These are phyloP conservation scores for Ochropleura leucogaster DNA, from an alignment of 2,888 invertebrate species.

Conservation along the genomic window DNA sequence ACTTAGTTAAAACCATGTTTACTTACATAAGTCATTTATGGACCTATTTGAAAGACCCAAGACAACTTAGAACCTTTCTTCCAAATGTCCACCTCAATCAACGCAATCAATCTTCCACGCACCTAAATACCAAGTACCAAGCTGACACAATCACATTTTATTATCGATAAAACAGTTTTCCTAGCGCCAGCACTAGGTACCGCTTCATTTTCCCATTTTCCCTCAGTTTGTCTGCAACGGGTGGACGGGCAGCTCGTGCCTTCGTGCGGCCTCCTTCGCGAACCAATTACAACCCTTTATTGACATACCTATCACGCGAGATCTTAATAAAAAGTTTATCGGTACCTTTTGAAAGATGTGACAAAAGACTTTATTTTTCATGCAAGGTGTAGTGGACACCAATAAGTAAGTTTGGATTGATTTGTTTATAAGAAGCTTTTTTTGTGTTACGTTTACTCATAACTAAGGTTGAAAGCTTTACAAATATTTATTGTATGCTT, in stretches of 20 bases:
- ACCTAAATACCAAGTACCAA: conserved; percentile 21
- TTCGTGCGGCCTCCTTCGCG: conserved; percentile 24
- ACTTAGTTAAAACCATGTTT: neutral
- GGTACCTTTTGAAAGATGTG: conserved; percentile 57
- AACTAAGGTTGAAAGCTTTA: conserved; percentile 30
- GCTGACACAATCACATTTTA: conserved; percentile 27
- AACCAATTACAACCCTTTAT: conserved; percentile 53
- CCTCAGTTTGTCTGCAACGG: conserved; percentile 78
- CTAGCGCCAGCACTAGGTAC: conserved; percentile 73
- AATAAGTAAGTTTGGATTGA: conserved; percentile 51
- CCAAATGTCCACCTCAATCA: conserved; percentile 5
- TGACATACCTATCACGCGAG: conserved; percentile 62
- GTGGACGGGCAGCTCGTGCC: conserved; percentile 64
- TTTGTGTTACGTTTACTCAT: conserved; percentile 19
- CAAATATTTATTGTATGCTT: conserved; percentile 17
- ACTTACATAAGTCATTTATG: neutral
- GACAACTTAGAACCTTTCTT: neutral
- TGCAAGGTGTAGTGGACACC: conserved; percentile 49
- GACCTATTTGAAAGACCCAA: neutral
- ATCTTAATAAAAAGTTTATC: conserved; percentile 59
- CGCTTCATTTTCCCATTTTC: conserved; percentile 81
- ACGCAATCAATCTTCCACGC: conserved; percentile 23
- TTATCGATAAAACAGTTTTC: conserved; percentile 69
- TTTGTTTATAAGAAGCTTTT: conserved; percentile 20
- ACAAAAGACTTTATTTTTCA: conserved; percentile 34